A percentile compares a stretch with the other conserved stretches of the same genome.
These are phyloP conservation scores for Trisateles emortualis DNA, from an alignment of 2,888 invertebrate genomes.

Conservation along the genomic window DNA sequence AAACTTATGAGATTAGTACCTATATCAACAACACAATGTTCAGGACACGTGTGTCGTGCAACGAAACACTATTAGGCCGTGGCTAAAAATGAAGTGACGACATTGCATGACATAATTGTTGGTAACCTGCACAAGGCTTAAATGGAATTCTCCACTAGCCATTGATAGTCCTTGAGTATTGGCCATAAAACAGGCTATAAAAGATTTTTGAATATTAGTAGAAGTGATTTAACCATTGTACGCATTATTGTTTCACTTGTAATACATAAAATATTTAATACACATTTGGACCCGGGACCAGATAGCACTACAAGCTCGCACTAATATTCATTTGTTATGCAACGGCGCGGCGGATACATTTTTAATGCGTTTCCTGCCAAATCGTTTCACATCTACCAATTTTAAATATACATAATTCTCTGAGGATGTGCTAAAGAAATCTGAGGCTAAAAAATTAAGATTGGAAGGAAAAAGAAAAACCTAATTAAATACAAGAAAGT, in stretches of 20 bases:
- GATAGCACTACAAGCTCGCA: no score
- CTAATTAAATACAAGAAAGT: no score
- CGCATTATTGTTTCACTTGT: neutral
- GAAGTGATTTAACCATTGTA: neutral
- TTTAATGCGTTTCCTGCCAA: neutral
- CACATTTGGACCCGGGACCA: no score
- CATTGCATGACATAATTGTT: slow-evolving; percentile 33
- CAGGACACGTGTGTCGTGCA: slow-evolving; percentile 15
- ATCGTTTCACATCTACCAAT: neutral
- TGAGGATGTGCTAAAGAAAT: neutral
- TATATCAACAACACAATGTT: neutral
- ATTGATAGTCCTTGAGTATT: slow-evolving; percentile 14
- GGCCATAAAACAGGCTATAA: slow-evolving; percentile 13
- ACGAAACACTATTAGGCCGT: slow-evolving; percentile 6
- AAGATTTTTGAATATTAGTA: neutral
- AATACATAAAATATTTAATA: no score
- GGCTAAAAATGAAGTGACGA: slow-evolving; percentile 24
- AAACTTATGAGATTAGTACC: neutral
- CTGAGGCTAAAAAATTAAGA: neutral
- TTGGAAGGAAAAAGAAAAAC: no score
- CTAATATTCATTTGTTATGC: neutral
- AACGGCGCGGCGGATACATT: neutral
- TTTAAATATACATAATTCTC: neutral
- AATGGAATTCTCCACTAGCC: slow-evolving; percentile 23
- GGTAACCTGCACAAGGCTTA: slow-evolving; percentile 2